Conservation (phyloP, 2,888 invertebrate species). For the Amorpha juglandis region DNA sequence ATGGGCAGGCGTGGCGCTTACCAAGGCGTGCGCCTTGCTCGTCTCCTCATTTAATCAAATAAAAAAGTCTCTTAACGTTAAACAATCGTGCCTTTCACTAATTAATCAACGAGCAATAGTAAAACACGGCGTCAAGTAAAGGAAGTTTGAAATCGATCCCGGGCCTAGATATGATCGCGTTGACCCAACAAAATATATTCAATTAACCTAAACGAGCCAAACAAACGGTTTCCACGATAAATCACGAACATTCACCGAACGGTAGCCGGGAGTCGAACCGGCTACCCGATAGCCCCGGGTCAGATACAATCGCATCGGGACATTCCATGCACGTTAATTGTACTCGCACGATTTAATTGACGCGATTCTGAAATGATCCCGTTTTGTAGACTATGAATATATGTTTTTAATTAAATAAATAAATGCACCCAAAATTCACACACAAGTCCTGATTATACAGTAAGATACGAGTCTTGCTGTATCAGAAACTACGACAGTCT, state of each 20-base stretch:
- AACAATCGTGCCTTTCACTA: not conserved
- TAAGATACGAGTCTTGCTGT: too few relatives aligned
- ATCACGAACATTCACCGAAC: constrained; percentile 67
- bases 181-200: constrained; percentile 49
- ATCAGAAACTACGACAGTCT: too few relatives aligned
- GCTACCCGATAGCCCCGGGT: constrained; percentile 76
- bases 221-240: constrained; percentile 69
- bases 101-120: constrained; percentile 13
- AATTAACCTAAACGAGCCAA: constrained; percentile 66
- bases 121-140: not conserved
- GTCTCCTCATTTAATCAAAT: too few relatives aligned
- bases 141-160: constrained; percentile 18
- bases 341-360: constrained; percentile 64
- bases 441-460: too few relatives aligned
- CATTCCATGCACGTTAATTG: constrained; percentile 75
- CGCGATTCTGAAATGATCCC: constrained; percentile 48
- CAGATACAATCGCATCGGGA: constrained; percentile 75
- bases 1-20: too few relatives aligned
- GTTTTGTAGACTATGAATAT: too few relatives aligned
- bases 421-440: too few relatives aligned
- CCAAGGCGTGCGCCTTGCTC: too few relatives aligned
- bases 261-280: constrained; percentile 72
- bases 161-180: constrained; percentile 8
- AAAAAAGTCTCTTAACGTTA: not conserved
- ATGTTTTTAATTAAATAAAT: too few relatives aligned